phyloP scores from a whole-genome alignment of 1,140 invertebrate species.

The Carposina sasakii region DNA sequence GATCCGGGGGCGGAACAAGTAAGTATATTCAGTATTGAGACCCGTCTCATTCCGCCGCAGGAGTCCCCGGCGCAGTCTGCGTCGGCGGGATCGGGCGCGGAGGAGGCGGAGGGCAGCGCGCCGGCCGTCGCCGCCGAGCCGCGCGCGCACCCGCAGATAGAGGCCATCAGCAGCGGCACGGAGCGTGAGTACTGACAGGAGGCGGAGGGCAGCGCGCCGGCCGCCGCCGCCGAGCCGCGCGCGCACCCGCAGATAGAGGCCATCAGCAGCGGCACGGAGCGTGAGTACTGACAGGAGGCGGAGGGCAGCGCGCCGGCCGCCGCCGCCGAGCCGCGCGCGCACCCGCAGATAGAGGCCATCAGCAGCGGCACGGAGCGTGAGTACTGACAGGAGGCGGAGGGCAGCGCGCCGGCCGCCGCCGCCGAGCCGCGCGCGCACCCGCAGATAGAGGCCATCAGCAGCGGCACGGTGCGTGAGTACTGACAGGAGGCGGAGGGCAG shows the following conservation, averaged over 20 bases:
- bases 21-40: too few relatives aligned
- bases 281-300: constrained; percentile 40
- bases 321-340: constrained; percentile 20
- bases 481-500: too few relatives aligned
- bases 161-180: constrained; percentile 74
- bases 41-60: constrained; percentile 15
- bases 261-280: constrained; percentile 73
- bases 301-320: too few relatives aligned
- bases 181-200: constrained; percentile 40
- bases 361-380: constrained; percentile 71
- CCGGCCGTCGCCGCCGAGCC: constrained; percentile 38
- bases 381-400: constrained; percentile 38
- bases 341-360: constrained; percentile 73
- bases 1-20: too few relatives aligned
- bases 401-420: too few relatives aligned
- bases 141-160: constrained; percentile 62
- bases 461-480: constrained; percentile 65
- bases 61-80: constrained; percentile 58
- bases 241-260: constrained; percentile 72
- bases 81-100: constrained; percentile 72
- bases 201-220: neutral
- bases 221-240: too few relatives aligned
- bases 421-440: constrained; percentile 37
- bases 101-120: constrained; percentile 44
- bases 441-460: constrained; percentile 75